Base-by-base conservation (phyloP, 2,797 vertebrate species). In the Onychomys arenicola region DNA sequence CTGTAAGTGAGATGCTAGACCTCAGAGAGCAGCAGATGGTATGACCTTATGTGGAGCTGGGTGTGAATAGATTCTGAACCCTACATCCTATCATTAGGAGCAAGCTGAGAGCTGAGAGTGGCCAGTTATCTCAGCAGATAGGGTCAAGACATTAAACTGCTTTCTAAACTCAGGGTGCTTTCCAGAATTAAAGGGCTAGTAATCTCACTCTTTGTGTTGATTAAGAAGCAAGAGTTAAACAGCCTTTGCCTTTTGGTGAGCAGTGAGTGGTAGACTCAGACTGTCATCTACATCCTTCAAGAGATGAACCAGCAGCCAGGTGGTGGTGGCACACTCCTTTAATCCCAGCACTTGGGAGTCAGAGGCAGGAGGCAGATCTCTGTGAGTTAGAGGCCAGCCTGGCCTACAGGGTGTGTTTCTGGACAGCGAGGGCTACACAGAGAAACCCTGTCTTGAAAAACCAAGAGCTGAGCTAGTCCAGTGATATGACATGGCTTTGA, bases 161-260 rank as follows among this genome's bases (percentile, higher is more conserved):
- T 80, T 87, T 96, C 46, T 49, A 92, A 95, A 93, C 6, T 57
- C 71, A 67, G 32, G 10, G 40, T 49, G 88, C 55, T 73, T 96
- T 37, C 34, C 88, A 52, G 80, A 73, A 90, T 29, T 11, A 65
- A 89, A 75, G 29, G 83, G 9, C n/a, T n/a, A 27, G 63, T n/a
- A 29, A 21, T 49, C 29, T 80, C 86, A 40, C 34, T 81, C 40
- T 69, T 90, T 77, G 40, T 40, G 21, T 34, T 75, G 82, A 73
- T 37, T 75, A 77, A 89, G 75, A 93, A 87, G 59, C 40, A 92
- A 90, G 84, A 93, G 19, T 6, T 37, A 84, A 81, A 89, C 52
- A 69, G 65, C 55, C 17, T 61, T 63, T 77, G n/a, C 23, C 13
- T 6, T 80, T 55, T 34, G 63, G 17, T 69, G 55, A 69, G 37